These are phyloP conservation scores for Alethe diademata DNA, from an alignment of 2,113 vertebrate genomes.

Conservation along the genomic window DNA sequence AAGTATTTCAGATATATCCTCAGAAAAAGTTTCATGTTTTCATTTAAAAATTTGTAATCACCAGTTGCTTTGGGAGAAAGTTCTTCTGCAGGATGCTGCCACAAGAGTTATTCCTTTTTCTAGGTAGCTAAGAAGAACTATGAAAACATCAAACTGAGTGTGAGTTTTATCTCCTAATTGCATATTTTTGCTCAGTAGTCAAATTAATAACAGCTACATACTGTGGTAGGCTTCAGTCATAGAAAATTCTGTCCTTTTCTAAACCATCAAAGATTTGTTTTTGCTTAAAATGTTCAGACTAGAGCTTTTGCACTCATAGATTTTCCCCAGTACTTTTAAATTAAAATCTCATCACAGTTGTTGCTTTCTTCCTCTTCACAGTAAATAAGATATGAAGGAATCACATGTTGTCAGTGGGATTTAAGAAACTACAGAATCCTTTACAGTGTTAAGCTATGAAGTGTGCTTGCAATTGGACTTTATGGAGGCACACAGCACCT, in stretches of 20 bases:
- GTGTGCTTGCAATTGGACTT: not conserved
- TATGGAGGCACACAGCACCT: not conserved
- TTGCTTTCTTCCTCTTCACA: not conserved
- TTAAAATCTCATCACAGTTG: not conserved
- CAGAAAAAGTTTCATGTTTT: not conserved
- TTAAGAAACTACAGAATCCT: not conserved
- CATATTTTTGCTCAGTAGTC: not conserved
- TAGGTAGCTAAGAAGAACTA: not conserved
- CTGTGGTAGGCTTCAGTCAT: not conserved
- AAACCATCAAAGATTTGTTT: not conserved
- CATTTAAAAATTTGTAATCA: not conserved
- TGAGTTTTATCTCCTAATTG: not conserved
- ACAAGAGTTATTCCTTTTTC: not conserved
- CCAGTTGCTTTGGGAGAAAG: not conserved
- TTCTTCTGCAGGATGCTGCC: not conserved
- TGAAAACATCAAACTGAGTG: not conserved
- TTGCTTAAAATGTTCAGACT: not conserved
- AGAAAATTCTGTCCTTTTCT: not conserved
- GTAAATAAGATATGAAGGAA: not conserved
- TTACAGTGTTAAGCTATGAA: not conserved
- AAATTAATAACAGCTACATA: not conserved
- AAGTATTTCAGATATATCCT: not conserved
- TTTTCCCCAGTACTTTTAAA: not conserved
- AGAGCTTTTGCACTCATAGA: not conserved
- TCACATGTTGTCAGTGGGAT: not conserved